Conservation (phyloP, 2,113 vertebrate genomes). For the Xiphorhynchus elegans region DNA sequence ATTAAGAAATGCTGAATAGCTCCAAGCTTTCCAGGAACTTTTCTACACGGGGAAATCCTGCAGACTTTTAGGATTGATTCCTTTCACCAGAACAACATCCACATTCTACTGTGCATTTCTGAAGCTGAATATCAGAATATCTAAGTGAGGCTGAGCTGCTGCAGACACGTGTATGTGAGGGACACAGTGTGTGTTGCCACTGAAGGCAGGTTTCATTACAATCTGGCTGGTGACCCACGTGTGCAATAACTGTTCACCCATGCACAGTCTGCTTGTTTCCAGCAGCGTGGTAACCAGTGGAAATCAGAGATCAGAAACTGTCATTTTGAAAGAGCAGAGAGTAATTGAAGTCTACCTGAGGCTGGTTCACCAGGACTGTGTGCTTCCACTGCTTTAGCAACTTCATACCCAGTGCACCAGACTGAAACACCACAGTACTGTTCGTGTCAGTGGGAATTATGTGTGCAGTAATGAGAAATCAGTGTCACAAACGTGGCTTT, state of each 20-base stretch:
- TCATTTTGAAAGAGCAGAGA: slow-evolving; percentile 22
- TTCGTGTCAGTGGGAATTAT: not conserved
- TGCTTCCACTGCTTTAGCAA: not conserved
- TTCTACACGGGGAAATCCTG: not conserved
- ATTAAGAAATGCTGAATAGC: not conserved
- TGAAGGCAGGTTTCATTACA: not conserved
- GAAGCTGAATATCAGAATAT: not conserved
- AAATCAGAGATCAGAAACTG: slow-evolving; percentile 22
- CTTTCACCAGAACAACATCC: not conserved
- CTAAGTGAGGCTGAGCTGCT: not conserved
- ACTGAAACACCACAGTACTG: not conserved
- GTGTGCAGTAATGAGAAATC: not conserved
- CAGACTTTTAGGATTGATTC: not conserved
- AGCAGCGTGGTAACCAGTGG: not conserved
- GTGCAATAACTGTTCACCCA: not conserved
- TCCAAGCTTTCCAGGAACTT: not conserved
- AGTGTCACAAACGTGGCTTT: not conserved
- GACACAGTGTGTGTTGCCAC: not conserved
- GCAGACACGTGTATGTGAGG: not conserved
- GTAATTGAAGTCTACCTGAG: slow-evolving; percentile 17
- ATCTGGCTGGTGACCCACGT: slow-evolving; percentile 10
- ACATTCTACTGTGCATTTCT: not conserved
- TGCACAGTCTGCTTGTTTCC: not conserved
- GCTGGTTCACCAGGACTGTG: not conserved
- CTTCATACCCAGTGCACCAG: not conserved